Conservation (phyloP, 2,888 invertebrate genomes). For the Drosophila robusta region DNA sequence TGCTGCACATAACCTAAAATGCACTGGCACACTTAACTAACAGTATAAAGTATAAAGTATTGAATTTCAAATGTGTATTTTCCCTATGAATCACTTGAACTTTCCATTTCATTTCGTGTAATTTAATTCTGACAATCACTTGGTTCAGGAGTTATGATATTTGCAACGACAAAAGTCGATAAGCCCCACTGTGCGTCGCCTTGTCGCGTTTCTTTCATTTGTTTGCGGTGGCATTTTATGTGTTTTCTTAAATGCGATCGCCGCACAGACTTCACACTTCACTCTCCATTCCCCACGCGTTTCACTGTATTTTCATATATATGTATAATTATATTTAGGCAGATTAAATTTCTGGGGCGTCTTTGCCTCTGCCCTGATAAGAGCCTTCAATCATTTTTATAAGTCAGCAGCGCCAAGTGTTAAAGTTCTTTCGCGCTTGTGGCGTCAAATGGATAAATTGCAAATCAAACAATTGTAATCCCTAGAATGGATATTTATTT, state of each 20-base stretch:
- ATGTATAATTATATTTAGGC: conserved; percentile 5
- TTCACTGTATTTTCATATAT: not conserved
- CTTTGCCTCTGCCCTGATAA: conserved; percentile 48
- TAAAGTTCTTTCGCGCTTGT: not conserved
- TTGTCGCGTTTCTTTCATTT: conserved; percentile 53
- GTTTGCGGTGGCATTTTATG: conserved; percentile 48
- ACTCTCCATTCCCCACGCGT: not conserved
- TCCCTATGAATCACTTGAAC: no score
- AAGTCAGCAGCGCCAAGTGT: not conserved
- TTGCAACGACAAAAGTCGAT: no score
- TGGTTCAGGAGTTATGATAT: no score
- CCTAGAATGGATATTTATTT: conserved; percentile 5
- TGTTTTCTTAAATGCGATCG: conserved; percentile 39
- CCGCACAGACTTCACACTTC: conserved; percentile 11
- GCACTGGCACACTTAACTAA: no score
- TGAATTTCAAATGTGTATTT: no score
- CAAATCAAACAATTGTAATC: conserved; percentile 20
- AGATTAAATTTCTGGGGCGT: conserved; percentile 38
- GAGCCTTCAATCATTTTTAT: conserved; percentile 9
- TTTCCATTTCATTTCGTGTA: no score
- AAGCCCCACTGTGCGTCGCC: conserved; percentile 1
- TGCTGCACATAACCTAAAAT: no score
- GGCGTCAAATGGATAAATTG: conserved; percentile 3
- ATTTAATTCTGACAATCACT: no score
- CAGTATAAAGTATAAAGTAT: no score